Percentiles rank a stretch among this genome's conserved stretches.
Evolutionary conservation across 2,888 invertebrate genomes (phyloP).

Genomic region (Sinopyrophorus schimmeli): DNA sequence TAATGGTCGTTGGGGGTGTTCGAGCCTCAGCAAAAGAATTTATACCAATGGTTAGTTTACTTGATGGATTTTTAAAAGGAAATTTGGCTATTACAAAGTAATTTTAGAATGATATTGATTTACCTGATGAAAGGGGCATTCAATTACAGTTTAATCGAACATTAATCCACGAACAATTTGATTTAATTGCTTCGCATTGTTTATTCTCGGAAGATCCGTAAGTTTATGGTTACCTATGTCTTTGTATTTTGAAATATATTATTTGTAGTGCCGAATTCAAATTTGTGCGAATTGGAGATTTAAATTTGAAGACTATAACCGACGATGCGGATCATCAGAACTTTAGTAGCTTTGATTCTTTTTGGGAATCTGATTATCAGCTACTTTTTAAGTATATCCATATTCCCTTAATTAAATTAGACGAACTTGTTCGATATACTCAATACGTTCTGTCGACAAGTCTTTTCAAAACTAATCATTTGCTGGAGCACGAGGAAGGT

Average conservation of each 20-base stretch:
- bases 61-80: too few species aligned
- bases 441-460: conserved; percentile 53
- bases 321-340: conserved; percentile 40
- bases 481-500: conserved; percentile 9
- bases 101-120: conserved; percentile 32
- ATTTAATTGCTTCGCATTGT: conserved; percentile 71
- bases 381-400: conserved; percentile 54
- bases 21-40: conserved; percentile 15
- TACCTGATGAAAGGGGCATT: conserved; percentile 43
- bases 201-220: conserved; percentile 29
- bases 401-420: conserved; percentile 54
- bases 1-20: conserved; percentile 6
- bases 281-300: conserved; percentile 40
- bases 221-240: conserved; percentile 16
- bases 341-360: conserved; percentile 39
- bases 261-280: conserved; percentile 21
- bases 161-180: conserved; percentile 63
- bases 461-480: conserved; percentile 38
- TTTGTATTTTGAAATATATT: too few species aligned
- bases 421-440: conserved; percentile 46
- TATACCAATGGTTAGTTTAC: conserved; percentile 19
- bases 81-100: neutral
- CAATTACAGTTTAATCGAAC: conserved; percentile 65
- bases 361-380: conserved; percentile 52
- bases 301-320: conserved; percentile 29